Evolutionary conservation across 2,113 vertebrate species (phyloP).

Genomic region (Leucoraja erinaceus): DNA sequence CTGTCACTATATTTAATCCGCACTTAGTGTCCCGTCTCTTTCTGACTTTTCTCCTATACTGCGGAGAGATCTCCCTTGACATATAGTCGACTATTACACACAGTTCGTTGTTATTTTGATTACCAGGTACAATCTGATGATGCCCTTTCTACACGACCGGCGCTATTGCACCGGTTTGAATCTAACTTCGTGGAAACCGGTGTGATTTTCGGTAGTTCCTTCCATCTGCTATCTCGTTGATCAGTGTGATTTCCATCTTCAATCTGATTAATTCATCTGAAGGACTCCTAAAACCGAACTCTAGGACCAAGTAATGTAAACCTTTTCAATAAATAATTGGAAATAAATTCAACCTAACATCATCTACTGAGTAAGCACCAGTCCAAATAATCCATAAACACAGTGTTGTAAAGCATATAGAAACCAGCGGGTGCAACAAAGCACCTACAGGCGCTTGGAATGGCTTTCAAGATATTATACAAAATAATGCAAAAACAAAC

Average conservation of each 20-base stretch:
- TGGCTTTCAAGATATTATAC: background rate
- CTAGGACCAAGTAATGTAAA: background rate
- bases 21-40: background rate
- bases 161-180: background rate
- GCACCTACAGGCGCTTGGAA: no score
- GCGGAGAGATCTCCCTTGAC: background rate
- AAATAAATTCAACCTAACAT: background rate
- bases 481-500: background rate
- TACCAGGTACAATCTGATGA: no score
- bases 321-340: background rate
- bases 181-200: background rate
- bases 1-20: background rate
- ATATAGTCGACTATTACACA: background rate
- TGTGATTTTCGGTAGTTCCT: background rate
- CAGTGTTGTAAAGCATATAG: background rate
- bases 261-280: no score
- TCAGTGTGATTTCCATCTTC: background rate
- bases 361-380: background rate
- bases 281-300: background rate
- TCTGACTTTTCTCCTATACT: background rate
- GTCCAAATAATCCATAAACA: background rate
- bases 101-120: background rate
- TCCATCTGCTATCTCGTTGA: background rate
- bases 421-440: background rate
- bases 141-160: background rate